A percentile compares a stretch with the other conserved stretches of the same genome.
Evolutionary conservation across 2,113 vertebrate genomes (phyloP).

Genomic region (Platysternon megacephalum): DNA sequence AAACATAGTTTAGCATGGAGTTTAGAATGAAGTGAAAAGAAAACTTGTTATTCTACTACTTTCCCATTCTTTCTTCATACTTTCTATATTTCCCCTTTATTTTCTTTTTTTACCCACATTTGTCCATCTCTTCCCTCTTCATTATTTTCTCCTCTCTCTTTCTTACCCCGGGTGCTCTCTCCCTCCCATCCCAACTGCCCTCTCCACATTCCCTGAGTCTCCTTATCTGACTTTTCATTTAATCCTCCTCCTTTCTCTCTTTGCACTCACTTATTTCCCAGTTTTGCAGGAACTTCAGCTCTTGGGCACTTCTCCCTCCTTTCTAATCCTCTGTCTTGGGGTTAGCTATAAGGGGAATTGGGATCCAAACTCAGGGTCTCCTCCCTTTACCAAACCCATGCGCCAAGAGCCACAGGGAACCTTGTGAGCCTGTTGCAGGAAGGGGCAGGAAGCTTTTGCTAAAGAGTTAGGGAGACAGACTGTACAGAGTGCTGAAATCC

Average conservation of each 20-base stretch:
- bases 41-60: background rate
- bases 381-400: background rate
- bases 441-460: background rate
- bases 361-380: background rate
- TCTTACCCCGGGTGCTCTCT: background rate
- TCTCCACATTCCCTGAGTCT: background rate
- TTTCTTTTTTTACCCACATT: accelerated
- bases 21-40: background rate
- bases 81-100: background rate
- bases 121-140: background rate
- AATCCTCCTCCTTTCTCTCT: background rate
- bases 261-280: background rate
- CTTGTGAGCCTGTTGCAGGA: background rate
- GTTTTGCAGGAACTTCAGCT: background rate
- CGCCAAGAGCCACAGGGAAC: accelerated
- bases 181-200: no score
- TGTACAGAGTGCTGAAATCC: background rate
- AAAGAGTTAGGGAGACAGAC: background rate
- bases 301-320: no score
- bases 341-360: background rate
- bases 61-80: background rate
- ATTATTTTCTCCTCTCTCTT: background rate
- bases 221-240: background rate
- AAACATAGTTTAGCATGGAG: background rate
- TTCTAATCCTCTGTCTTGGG: background rate